Percentiles rank a stretch among this genome's conserved stretches.
These are phyloP conservation scores for Cydia fagiglandana DNA, from an alignment of 1,140 invertebrate genomes.

Conservation along the genomic window DNA sequence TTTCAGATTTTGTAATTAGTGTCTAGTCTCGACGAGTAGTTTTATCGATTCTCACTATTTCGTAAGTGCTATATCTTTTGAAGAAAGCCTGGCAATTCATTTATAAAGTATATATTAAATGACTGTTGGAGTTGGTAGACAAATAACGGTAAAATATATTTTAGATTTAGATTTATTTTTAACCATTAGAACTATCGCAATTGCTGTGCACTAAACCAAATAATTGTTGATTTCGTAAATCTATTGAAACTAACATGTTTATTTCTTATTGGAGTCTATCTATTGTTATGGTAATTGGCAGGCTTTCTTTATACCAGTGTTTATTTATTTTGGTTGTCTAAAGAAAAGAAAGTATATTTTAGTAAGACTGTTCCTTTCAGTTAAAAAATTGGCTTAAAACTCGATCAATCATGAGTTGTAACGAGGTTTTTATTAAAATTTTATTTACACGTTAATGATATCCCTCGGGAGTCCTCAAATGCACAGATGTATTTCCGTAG, in stretches of 20 bases:
- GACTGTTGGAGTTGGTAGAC: constrained; percentile 4
- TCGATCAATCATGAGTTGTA: neutral
- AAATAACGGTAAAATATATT: constrained; percentile 36
- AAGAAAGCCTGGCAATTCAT: constrained; percentile 56
- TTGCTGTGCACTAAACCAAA: constrained; percentile 73
- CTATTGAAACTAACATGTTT: constrained; percentile 41
- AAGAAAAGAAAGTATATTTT: constrained; percentile 10
- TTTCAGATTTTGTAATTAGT: constrained; percentile 67
- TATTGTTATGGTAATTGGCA: constrained; percentile 44
- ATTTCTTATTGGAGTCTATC: constrained; percentile 33
- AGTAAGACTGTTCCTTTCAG: constrained; percentile 36
- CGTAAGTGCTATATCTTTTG: constrained; percentile 60
- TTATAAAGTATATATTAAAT: constrained; percentile 23
- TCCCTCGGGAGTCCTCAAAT: neutral
- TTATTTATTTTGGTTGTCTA: neutral
- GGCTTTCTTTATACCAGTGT: constrained; percentile 51
- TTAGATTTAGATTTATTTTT: constrained; percentile 42
- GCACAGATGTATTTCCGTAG: constrained; percentile 21
- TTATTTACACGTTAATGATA: constrained; percentile 5
- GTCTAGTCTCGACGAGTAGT: constrained; percentile 73
- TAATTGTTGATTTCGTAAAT: constrained; percentile 56
- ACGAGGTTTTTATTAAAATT: neutral
- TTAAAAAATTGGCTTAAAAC: neutral
- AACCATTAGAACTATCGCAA: constrained; percentile 47
- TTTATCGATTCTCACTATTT: constrained; percentile 69